Evolutionary conservation across 2,888 invertebrate species (phyloP), one percentile per base, ranked within the genome.

Genomic region (Caenorhabditis imperialis): DNA sequence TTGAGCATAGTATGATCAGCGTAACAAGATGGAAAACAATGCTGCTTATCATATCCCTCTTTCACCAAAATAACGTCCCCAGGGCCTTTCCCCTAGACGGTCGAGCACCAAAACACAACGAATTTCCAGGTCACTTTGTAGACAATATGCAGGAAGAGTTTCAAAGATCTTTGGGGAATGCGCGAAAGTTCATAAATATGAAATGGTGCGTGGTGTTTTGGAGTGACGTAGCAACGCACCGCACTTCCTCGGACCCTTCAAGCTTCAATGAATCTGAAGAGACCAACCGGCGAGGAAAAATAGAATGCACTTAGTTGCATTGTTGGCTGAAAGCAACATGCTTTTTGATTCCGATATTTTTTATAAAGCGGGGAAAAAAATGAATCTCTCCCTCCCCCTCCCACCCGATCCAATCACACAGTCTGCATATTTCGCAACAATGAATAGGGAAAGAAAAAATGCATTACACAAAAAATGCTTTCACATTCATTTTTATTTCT

Each of bases 171-270:
- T 12, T n/a, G 16, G 18, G 33, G 53, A 18, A 47, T 45, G 45
- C 37, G 61, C 18, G 20, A 42, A 33, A 38, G 40, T 65, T 45
- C 35, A 55, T 55, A 37, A 55, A 65, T 50, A 55, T 50, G 55
- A 10, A 47, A 65, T 55, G 27, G 18, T 22, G 37, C 38, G 33
- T 30, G 55, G 40, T 18, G 42, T 18, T 65, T 45, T 65, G 47
- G 10, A 48, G 57, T 67, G 67, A 67, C 67, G 67, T 51, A 40
- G 50, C 51, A 37, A 50, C 57, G 14, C 57, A 48, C 54, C 63
- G 62, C 55, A 55, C 50, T 57, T 57, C 40, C 27, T 33, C 16
- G 18, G 33, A 45, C 16, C 44, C 50, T 67, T 57, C 57, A 57
- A 67, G 67, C 65, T 55, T 33, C 42, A 57, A 12, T 57, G 65